phyloP scores from a whole-genome alignment of 2,113 vertebrate species.

The Gavia stellata region DNA sequence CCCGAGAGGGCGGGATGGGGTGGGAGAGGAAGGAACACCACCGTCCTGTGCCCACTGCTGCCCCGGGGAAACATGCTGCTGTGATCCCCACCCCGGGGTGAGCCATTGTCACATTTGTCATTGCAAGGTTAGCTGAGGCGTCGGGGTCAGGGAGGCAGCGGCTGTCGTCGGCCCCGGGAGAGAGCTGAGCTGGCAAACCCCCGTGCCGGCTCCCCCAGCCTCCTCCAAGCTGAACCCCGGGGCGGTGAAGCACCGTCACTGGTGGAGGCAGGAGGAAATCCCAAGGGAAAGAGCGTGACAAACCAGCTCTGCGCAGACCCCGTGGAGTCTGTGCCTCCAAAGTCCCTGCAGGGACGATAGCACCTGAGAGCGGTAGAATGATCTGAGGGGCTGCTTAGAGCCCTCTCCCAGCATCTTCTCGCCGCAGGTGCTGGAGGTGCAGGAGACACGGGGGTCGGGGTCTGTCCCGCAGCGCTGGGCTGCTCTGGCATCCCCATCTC shows the following conservation, averaged over 20 bases:
- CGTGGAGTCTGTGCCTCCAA: background rate
- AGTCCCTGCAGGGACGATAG: accelerated
- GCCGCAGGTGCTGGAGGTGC: accelerated
- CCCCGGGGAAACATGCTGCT: background rate
- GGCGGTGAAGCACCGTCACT: accelerated
- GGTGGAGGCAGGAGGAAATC: background rate
- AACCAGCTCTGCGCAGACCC: background rate
- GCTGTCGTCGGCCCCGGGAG: accelerated
- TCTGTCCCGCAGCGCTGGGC: accelerated
- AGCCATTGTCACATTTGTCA: background rate
- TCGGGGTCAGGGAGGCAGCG: background rate
- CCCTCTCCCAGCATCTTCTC: background rate
- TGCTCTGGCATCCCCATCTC: accelerated
- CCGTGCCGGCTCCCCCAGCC: accelerated
- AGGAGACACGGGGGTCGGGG: background rate
- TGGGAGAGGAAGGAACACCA: background rate
- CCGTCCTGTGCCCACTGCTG: background rate
- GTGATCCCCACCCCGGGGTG: background rate
- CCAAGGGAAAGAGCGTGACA: background rate
- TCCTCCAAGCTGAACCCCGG: background rate
- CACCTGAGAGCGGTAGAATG: background rate
- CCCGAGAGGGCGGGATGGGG: background rate
- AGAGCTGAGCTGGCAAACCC: background rate
- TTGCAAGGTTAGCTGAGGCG: background rate
- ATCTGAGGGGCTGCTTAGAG: background rate